phyloP scores from a whole-genome alignment of 2,113 vertebrate species.

The Chionomys nivalis region DNA sequence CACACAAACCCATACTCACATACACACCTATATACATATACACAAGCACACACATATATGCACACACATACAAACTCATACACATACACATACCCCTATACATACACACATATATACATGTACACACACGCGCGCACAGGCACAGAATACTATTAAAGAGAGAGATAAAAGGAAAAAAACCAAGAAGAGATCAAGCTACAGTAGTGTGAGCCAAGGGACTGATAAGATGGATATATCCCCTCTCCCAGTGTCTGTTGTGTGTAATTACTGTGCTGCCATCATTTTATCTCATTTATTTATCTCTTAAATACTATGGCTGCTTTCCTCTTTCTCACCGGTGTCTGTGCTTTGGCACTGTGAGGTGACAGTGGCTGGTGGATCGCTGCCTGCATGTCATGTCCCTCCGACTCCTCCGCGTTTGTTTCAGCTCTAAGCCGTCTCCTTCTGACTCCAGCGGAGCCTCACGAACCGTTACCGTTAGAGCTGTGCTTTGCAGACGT shows the following conservation, averaged over 20 bases:
- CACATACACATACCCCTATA: background rate
- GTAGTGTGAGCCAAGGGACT: background rate
- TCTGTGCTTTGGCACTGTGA: background rate
- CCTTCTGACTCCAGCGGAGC: background rate
- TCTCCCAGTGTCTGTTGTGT: background rate
- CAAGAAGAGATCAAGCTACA: background rate
- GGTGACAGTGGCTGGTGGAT: slow-evolving; percentile 9
- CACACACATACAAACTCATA: background rate
- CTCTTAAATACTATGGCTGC: slow-evolving; percentile 27
- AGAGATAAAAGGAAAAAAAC: background rate
- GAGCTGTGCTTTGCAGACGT: slow-evolving; percentile 39
- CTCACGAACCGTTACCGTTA: background rate
- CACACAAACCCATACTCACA: background rate
- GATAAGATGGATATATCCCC: background rate
- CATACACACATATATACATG: background rate
- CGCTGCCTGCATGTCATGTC: background rate
- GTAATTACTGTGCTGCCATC: background rate
- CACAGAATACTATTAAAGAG: background rate
- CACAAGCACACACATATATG: background rate
- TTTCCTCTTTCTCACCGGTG: background rate
- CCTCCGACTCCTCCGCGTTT: background rate
- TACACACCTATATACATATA: background rate
- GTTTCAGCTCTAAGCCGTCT: background rate
- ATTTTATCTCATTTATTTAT: slow-evolving; percentile 17
- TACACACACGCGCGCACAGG: rapidly evolving